Base-by-base conservation (phyloP, 2,113 vertebrate species). In the Halcyon malimbica region DNA sequence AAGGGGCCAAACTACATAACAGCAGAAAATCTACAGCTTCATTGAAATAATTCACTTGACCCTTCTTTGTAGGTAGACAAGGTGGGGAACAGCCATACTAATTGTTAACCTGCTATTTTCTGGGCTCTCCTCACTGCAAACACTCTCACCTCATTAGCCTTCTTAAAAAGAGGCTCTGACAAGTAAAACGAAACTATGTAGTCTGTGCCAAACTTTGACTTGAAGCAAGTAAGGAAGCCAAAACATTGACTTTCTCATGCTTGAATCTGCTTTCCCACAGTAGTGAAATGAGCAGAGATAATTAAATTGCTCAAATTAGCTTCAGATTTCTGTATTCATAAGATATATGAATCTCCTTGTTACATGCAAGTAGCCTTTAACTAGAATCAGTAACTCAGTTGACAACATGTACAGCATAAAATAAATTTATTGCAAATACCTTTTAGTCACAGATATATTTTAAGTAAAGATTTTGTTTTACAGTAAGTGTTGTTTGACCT, bases 171-270 rank as follows among this genome's bases (percentile, higher is more conserved):
- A 71, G 14, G 2, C 4, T 75, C 13, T 11, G 3, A 48, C 12
- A 31, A 4, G 33, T 48, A 70, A 86, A 80, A 35, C 1, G 4
- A 68, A 59, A 19, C 9, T 1, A 26, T 3, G 1, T 46, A 41
- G 8, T 53, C 7, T 25, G 10, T 33, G 12, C 1, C 13, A 54
- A 57, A 57, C 0, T 78, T 62, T 6, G 39, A 20, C 3, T 16
- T 35, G 20, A 93, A 56, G 39, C 18, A 71, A 39, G 3, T 23
- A 42, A 74, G 23, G 10, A 63, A 81, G 9, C 1, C 5, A 65
- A 50, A 0, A 1, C 0, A 6, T 41, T n/a, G 11, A 3, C 13
- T 50, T 79, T 89, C 24, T 76, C 1, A 19, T 59, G 29, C 4
- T 46, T 86, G 12, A 69, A 44, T 37, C 28, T 3, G 0, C 25